Percentiles rank a stretch among this genome's conserved stretches.
These are phyloP conservation scores for Microtus californicus DNA, from an alignment of 2,797 vertebrate species.

Conservation along the genomic window DNA sequence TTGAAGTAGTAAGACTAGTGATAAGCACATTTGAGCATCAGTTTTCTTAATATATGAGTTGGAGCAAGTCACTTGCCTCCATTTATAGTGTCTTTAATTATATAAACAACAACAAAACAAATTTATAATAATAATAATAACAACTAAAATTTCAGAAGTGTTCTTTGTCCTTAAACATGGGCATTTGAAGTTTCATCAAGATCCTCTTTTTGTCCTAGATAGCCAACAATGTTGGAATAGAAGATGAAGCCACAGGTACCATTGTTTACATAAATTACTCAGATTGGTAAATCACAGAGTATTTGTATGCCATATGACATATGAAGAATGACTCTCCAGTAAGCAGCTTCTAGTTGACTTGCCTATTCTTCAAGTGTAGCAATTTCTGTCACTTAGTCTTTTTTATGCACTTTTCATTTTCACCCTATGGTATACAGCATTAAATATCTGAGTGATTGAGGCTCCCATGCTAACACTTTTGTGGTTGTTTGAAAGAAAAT, in stretches of 20 bases:
- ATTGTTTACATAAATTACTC: neutral
- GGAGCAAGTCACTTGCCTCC: neutral
- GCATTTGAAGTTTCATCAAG: conserved; percentile 1
- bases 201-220: neutral
- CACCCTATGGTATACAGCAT: neutral
- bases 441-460: neutral
- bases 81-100: conserved; percentile 35
- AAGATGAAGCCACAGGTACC: neutral
- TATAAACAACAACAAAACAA: neutral
- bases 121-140: neutral
- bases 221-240: neutral
- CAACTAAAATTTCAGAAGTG: neutral
- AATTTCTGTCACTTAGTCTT: neutral
- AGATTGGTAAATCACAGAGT: neutral
- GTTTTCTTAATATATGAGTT: neutral
- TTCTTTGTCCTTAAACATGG: neutral
- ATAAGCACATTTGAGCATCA: neutral
- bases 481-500: neutral
- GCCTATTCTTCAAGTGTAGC: neutral
- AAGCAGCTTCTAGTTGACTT: neutral
- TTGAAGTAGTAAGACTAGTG: neutral
- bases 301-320: neutral
- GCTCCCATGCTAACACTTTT: neutral
- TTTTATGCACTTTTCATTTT: neutral
- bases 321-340: neutral